A percentile compares a stretch with the other conserved stretches of the same genome.
Evolutionary conservation across 2,113 vertebrate species (phyloP).

Genomic region (Saccopteryx bilineata): DNA sequence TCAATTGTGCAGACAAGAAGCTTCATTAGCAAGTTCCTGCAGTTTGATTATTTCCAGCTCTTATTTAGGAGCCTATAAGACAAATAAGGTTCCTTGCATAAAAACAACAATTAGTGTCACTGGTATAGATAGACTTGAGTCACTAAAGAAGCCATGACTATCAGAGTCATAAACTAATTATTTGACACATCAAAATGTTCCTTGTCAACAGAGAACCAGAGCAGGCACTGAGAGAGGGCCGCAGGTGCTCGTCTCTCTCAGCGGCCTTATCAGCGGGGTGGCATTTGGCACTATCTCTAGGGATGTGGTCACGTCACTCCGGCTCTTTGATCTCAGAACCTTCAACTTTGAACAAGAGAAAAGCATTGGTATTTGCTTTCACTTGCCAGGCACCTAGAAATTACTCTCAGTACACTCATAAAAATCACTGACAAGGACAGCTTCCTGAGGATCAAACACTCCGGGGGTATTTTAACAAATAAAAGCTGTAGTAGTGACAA

Average conservation of each 20-base stretch:
- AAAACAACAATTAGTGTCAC: neutral
- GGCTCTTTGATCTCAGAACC: slow-evolving; percentile 53
- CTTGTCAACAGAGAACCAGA: neutral
- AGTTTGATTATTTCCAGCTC: neutral
- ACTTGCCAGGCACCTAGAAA: slow-evolving; percentile 32
- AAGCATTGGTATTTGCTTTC: slow-evolving; percentile 44
- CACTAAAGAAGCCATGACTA: neutral
- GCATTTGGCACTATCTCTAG: neutral
- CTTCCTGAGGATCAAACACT: slow-evolving; percentile 35
- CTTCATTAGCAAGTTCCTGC: neutral
- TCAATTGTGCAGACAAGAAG: neutral
- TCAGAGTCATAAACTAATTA: slow-evolving; percentile 42
- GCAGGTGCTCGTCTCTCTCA: neutral
- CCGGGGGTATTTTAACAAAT: neutral
- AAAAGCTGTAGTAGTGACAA: neutral
- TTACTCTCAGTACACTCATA: slow-evolving; percentile 27
- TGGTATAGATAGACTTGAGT: neutral
- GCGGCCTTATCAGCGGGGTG: neutral
- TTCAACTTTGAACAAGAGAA: slow-evolving; percentile 19
- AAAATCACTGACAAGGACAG: neutral
- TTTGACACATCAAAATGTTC: neutral
- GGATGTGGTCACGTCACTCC: neutral
- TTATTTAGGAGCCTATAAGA: neutral
- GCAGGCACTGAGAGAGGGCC: neutral
- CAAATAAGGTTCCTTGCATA: neutral